Evolutionary conservation across 2,113 vertebrate species (phyloP), one percentile per base, ranked within the genome.

Genomic region (Psettodes erumei): DNA sequence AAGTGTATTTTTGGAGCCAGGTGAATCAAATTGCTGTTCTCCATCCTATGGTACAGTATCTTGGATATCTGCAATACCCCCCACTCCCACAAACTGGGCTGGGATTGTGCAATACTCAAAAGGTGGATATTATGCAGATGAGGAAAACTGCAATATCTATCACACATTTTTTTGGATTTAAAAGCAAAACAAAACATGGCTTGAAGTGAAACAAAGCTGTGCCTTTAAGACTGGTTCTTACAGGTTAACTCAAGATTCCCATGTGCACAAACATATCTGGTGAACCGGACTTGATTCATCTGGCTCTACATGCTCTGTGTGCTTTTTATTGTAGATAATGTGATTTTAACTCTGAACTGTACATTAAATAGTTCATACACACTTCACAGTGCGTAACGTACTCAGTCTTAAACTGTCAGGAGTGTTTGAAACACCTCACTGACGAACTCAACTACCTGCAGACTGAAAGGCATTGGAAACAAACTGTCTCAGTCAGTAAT

Each of bases 291-390:
- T 90, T 84, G 90, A 68, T 90, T 93, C 87, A 92, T 91, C 89
- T 92, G 91, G 86, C 87, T 92, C 90, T 53, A 74, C 32, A 12
- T 83, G 75, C 86, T 83, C 72, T 78, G 38, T 88, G 89, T 90
- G 81, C 62, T 87, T 86, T 91, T 85, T 87, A 86, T 77, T 86
- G 89, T 86, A 90, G 86, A 92, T 92, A 89, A 89, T 90, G 89
- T 90, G 90, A 90, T 90, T 92, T 91, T 83, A 91, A 88, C 77
- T 87, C 85, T 92, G 78, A 90, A 75, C 76, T 93, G 82, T 89
- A 90, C 75, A 91, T 92, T 92, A 90, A 93, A 92, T 88, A 92
- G 88, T 90, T 85, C 85, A 82, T 80, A 83, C 71, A 88, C 74
- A 86, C 72, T 81, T 75, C 66, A 73, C 45, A 16, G 54, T 35